Conservation (phyloP, 2,797 vertebrate genomes). For the Karalla daura region DNA sequence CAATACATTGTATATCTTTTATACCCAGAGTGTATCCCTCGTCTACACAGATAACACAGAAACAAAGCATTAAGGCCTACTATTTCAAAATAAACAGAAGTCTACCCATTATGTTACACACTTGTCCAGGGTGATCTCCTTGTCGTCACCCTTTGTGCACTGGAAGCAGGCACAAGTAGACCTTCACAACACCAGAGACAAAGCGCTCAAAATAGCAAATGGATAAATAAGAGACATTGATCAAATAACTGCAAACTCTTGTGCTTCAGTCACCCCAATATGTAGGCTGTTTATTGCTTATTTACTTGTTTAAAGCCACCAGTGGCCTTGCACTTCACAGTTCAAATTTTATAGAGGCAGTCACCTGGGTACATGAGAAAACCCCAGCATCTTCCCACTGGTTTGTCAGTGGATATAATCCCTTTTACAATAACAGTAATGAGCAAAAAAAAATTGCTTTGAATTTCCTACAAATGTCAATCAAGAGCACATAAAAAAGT, state of each 20-base stretch:
- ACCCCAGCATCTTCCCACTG: constrained; percentile 45
- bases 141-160: too few relatives aligned
- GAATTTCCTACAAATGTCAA: constrained; percentile 40
- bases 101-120: too few relatives aligned
- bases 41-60: too few relatives aligned
- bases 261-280: constrained; percentile 47
- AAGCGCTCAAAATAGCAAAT: too few relatives aligned
- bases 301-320: constrained; percentile 81
- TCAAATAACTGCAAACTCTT: constrained; percentile 13
- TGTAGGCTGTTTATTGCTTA: constrained; percentile 78
- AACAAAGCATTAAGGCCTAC: too few relatives aligned
- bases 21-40: too few relatives aligned
- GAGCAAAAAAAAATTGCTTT: constrained; percentile 48
- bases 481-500: constrained; percentile 59
- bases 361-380: constrained; percentile 46
- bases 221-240: background rate
- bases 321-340: constrained; percentile 73
- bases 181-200: too few relatives aligned
- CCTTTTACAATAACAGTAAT: constrained; percentile 44
- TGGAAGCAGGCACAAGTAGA: too few relatives aligned
- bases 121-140: too few relatives aligned
- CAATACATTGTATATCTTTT: too few relatives aligned
- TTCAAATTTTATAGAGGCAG: constrained; percentile 66
- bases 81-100: too few relatives aligned
- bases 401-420: constrained; percentile 50